These are phyloP conservation scores for Rhyacichthys aspro DNA, from an alignment of 2,797 vertebrate species.

Conservation along the genomic window DNA sequence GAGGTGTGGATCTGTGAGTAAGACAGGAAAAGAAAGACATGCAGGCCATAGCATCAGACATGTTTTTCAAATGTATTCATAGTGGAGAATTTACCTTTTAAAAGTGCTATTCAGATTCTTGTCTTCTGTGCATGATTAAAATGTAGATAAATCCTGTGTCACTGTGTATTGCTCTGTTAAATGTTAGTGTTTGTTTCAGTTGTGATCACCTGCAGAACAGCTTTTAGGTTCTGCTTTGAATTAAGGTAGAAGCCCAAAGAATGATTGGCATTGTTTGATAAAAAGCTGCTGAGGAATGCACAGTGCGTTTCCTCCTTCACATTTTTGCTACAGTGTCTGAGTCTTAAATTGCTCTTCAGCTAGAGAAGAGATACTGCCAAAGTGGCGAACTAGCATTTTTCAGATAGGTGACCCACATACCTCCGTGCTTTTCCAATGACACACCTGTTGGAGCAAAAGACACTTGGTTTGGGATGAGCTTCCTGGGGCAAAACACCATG, in stretches of 20 bases:
- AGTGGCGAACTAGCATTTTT: conserved; percentile 55
- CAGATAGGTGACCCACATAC: conserved; percentile 63
- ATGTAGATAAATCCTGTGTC: not conserved
- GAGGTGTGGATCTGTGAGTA: conserved; percentile 67
- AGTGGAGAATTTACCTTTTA: not conserved
- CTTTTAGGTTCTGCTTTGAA: conserved; percentile 3
- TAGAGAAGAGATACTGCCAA: conserved; percentile 29
- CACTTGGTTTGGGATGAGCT: conserved; percentile 17
- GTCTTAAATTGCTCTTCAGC: conserved; percentile 22
- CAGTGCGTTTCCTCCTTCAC: conserved; percentile 19
- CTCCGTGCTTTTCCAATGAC: conserved; percentile 26
- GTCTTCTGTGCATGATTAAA: not conserved
- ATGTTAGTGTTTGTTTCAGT: too few species aligned
- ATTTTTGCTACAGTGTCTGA: conserved; percentile 21
- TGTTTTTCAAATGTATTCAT: not conserved
- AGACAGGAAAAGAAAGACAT: conserved; percentile 17
- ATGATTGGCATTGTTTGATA: conserved; percentile 34
- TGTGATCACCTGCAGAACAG: not conserved
- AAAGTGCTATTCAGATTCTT: not conserved
- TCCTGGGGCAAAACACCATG: conserved; percentile 1
- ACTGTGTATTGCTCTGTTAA: not conserved
- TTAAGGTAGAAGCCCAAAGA: conserved; percentile 15
- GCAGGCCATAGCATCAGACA: conserved; percentile 13
- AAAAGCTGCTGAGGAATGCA: conserved; percentile 25
- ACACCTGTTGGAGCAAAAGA: conserved; percentile 45